phyloP scores from a whole-genome alignment of 2,797 vertebrate species.

The Graptemys geographica region DNA sequence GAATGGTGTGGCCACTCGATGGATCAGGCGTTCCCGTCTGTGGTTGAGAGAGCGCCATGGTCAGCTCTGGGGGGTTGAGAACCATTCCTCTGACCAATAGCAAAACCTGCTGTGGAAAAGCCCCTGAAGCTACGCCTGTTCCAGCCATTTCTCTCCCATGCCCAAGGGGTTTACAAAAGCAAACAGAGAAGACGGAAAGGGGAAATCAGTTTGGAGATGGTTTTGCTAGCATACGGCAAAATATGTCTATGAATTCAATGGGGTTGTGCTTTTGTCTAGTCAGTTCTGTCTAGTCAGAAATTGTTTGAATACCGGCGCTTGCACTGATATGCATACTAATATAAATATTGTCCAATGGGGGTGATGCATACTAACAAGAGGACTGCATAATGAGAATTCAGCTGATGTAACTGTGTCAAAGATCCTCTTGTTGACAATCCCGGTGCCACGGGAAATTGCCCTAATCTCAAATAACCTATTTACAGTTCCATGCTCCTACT shows the following conservation, averaged over 20 bases:
- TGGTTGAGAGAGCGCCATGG: not conserved
- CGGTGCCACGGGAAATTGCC: slow-evolving; percentile 4
- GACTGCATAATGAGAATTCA: not conserved
- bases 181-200: not conserved
- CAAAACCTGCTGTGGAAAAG: not conserved
- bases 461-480: slow-evolving; percentile 26
- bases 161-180: not conserved
- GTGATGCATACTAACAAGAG: too few species aligned
- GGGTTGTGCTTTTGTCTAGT: not conserved
- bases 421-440: not conserved
- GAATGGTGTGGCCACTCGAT: not conserved
- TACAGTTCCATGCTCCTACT: not conserved
- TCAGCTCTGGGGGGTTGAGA: not conserved
- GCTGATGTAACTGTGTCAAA: not conserved
- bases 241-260: not conserved
- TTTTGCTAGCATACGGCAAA: not conserved
- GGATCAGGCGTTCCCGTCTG: not conserved
- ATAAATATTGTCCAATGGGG: not conserved
- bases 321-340: not conserved
- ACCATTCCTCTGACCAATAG: not conserved
- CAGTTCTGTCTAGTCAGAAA: not conserved
- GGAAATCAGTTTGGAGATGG: not conserved
- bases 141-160: not conserved
- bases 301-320: not conserved
- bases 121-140: too few species aligned